These are phyloP conservation scores for Mythimna impura DNA, from an alignment of 2,888 invertebrate species.

Conservation along the genomic window DNA sequence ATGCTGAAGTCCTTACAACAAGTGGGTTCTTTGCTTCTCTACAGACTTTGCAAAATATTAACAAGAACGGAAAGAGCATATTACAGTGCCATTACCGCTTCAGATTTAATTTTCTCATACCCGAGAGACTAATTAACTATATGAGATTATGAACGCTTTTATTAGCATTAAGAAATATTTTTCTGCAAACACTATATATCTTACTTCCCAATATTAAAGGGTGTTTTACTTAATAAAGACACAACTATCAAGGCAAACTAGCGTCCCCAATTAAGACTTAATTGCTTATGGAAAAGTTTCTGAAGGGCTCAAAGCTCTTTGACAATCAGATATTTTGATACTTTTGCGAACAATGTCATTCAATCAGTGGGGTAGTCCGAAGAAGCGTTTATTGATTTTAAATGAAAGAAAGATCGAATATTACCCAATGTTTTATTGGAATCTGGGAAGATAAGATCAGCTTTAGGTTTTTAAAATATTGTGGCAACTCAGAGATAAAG, in stretches of 20 bases:
- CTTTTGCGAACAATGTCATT: constrained; percentile 4
- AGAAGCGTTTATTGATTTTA: constrained; percentile 13
- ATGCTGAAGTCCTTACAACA: not conserved
- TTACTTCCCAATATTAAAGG: not conserved
- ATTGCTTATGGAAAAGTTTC: constrained; percentile 47
- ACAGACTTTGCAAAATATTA: not conserved
- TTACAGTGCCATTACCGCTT: not conserved
- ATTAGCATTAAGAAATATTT: not conserved
- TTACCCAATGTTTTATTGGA: not conserved
- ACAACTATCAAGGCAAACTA: constrained; percentile 28
- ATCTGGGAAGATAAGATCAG: not conserved
- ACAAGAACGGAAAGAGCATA: not conserved
- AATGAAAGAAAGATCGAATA: constrained; percentile 2
- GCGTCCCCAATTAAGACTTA: constrained; percentile 29
- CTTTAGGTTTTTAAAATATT: not conserved
- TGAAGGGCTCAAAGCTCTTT: constrained; percentile 6
- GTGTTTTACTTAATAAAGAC: constrained; percentile 43
- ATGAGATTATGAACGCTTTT: not conserved
- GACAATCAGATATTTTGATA: constrained; percentile 21
- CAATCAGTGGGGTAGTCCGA: not conserved
- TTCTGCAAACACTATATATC: not conserved
- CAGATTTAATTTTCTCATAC: not conserved
- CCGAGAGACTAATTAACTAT: not conserved
- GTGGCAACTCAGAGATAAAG: too few relatives aligned
- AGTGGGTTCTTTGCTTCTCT: not conserved